These are phyloP conservation scores for Stigmatopora nigra DNA, from an alignment of 2,113 vertebrate genomes.

Conservation along the genomic window DNA sequence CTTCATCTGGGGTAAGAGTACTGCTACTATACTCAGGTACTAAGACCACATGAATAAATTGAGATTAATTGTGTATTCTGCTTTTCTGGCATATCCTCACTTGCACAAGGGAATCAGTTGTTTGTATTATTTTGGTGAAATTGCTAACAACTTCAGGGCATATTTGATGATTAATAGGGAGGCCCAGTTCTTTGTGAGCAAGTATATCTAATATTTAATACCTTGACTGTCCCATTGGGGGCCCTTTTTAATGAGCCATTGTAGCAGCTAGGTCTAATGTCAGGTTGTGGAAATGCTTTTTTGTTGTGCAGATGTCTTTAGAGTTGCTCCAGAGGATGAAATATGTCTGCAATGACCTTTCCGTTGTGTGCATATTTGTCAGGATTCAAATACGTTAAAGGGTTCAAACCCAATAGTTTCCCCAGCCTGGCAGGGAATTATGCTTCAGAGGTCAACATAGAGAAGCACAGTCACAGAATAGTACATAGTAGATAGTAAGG, in stretches of 20 bases:
- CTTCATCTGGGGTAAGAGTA: background rate
- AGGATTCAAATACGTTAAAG: constrained; percentile 94
- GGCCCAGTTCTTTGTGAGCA: constrained; percentile 47
- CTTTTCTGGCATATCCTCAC: constrained; percentile 57
- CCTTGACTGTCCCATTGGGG: constrained; percentile 72
- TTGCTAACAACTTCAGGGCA: constrained; percentile 66
- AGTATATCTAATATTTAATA: constrained; percentile 72
- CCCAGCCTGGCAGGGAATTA: constrained; percentile 83
- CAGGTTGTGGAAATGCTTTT: constrained; percentile 83
- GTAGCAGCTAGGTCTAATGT: constrained; percentile 77
- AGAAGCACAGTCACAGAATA: constrained; percentile 79
- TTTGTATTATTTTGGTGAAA: constrained; percentile 65
- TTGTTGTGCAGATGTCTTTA: constrained; percentile 90
- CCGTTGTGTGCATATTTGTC: constrained; percentile 93
- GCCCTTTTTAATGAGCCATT: constrained; percentile 83
- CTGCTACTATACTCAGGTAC: background rate
- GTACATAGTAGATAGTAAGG: constrained; percentile 88
- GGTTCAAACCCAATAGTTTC: constrained; percentile 92
- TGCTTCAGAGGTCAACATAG: constrained; percentile 83
- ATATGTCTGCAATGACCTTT: constrained; percentile 94
- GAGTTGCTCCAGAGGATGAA: constrained; percentile 85
- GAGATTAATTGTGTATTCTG: background rate
- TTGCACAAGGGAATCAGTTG: constrained; percentile 60
- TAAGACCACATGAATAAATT: background rate
- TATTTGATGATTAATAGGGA: constrained; percentile 71